phyloP scores from a whole-genome alignment of 2,888 invertebrate genomes.

The Gymnoscelis rufifasciata region DNA sequence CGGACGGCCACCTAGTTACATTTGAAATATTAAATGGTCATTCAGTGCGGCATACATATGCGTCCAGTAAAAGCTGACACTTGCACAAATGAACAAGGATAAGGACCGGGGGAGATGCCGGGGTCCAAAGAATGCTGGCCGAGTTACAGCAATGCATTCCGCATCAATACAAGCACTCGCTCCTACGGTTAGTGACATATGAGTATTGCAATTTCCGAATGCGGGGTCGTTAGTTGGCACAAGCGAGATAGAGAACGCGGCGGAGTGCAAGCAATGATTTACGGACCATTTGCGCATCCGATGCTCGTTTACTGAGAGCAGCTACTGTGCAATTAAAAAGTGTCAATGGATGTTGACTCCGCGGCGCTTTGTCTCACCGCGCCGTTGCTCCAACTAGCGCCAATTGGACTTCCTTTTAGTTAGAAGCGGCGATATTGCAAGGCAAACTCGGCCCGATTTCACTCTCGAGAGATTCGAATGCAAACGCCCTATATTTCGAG shows the following conservation, averaged over 20 bases:
- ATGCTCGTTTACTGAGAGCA: slow-evolving; percentile 40
- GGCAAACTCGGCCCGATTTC: slow-evolving; percentile 22
- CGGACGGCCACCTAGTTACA: slow-evolving; percentile 31
- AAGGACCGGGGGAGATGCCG: slow-evolving; percentile 31
- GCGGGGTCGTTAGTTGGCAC: slow-evolving; percentile 54
- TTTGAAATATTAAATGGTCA: slow-evolving; percentile 46
- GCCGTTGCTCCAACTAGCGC: slow-evolving; percentile 35
- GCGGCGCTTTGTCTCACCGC: slow-evolving; percentile 40
- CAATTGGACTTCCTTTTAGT: slow-evolving; percentile 40
- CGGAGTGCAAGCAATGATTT: slow-evolving; percentile 52
- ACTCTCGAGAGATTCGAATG: slow-evolving; percentile 15
- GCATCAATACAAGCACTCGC: slow-evolving; percentile 56
- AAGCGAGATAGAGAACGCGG: slow-evolving; percentile 46
- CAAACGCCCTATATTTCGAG: slow-evolving; percentile 15
- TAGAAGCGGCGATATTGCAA: slow-evolving; percentile 19
- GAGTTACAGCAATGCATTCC: slow-evolving; percentile 47
- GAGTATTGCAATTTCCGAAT: slow-evolving; percentile 72
- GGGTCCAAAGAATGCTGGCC: slow-evolving; percentile 43
- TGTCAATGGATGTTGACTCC: slow-evolving; percentile 45
- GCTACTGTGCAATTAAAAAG: slow-evolving; percentile 48
- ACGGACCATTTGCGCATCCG: slow-evolving; percentile 50
- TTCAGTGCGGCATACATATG: slow-evolving; percentile 36
- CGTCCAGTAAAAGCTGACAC: slow-evolving; percentile 40
- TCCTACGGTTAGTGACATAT: slow-evolving; percentile 60
- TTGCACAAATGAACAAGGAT: slow-evolving; percentile 30